Base-by-base conservation (phyloP, 2,888 invertebrate species). In the Steinernema carpocapsae region DNA sequence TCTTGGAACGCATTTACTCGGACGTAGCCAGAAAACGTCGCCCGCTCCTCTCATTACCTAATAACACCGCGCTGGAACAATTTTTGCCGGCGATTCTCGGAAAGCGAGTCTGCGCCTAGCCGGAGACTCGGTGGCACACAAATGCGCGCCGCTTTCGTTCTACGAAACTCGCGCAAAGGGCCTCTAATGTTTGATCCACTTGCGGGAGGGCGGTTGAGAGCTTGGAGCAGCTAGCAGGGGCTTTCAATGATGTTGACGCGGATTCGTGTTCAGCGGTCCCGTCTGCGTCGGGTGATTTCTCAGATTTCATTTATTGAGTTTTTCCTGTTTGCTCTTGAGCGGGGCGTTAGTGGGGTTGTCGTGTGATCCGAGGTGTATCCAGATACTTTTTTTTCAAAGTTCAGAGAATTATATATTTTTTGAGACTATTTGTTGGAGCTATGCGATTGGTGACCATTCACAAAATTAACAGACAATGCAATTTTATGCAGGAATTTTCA, bases 121-220 rank as follows among this genome's bases (percentile, higher is more conserved):
- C 48, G 43, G 43, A 17, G 48, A n/a, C n/a, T n/a, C n/a, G n/a
- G n/a, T n/a, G n/a, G n/a, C n/a, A n/a, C n/a, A n/a, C n/a, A n/a
- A n/a, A n/a, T n/a, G n/a, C n/a, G n/a, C n/a, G n/a, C n/a, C n/a
- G n/a, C n/a, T n/a, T n/a, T n/a, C n/a, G n/a, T n/a, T n/a, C n/a
- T n/a, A n/a, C n/a, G n/a, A n/a, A n/a, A n/a, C n/a, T n/a, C n/a
- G n/a, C n/a, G n/a, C n/a, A n/a, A n/a, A n/a, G n/a, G n/a, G n/a
- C n/a, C n/a, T n/a, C n/a, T n/a, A 48, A 48, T 48, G 48, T 48
- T 48, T 48, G 48, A 48, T 48, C 48, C 48, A n/a, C n/a, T 48
- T 48, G 10, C 6, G 19, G 4, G 19, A 14, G 14, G 43, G 43
- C 10, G 43, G 10, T 43, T 14, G 43, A 14, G 43, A 43, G 43